These are phyloP conservation scores for Dyspetes luteomarginatus DNA, from an alignment of 2,888 invertebrate genomes.

Conservation along the genomic window DNA sequence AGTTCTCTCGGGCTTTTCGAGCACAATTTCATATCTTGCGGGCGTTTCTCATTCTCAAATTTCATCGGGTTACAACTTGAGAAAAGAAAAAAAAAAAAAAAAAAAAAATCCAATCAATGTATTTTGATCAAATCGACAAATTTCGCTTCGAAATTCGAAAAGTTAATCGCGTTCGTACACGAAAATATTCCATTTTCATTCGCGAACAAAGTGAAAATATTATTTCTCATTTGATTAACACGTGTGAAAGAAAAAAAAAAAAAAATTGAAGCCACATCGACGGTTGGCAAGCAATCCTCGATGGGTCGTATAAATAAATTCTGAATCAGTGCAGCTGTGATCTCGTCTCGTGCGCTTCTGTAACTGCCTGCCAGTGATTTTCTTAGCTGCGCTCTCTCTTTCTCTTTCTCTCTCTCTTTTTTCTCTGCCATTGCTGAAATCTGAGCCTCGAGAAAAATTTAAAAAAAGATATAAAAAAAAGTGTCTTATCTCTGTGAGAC, in stretches of 20 bases:
- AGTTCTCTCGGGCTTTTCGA: conserved; percentile 32
- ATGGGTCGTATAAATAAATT: conserved; percentile 81
- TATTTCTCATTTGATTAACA: not conserved
- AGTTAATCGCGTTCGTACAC: not conserved
- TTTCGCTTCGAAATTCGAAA: not conserved
- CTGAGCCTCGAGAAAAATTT: conserved; percentile 69
- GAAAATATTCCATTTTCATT: conserved; percentile 4
- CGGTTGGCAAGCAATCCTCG: conserved; percentile 75
- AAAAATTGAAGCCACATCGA: conserved; percentile 66
- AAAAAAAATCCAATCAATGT: not conserved
- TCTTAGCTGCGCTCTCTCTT: conserved; percentile 15
- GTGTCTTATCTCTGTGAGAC: not conserved
- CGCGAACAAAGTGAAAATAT: not conserved
- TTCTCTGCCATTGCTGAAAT: conserved; percentile 69
- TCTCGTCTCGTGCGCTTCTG: conserved; percentile 52
- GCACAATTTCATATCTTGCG: conserved; percentile 32
- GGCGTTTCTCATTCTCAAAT: conserved; percentile 49
- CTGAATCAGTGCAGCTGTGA: conserved; percentile 79
- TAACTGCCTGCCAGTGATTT: conserved; percentile 52
- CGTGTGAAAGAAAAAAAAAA: conserved; percentile 23
- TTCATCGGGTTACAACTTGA: conserved; percentile 19
- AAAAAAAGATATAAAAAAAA: not conserved
- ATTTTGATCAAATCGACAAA: not conserved
- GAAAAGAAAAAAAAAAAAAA: not conserved
- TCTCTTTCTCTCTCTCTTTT: not conserved